These are phyloP conservation scores for Seira sanloemensis DNA, from an alignment of 2,888 invertebrate species.

Conservation along the genomic window DNA sequence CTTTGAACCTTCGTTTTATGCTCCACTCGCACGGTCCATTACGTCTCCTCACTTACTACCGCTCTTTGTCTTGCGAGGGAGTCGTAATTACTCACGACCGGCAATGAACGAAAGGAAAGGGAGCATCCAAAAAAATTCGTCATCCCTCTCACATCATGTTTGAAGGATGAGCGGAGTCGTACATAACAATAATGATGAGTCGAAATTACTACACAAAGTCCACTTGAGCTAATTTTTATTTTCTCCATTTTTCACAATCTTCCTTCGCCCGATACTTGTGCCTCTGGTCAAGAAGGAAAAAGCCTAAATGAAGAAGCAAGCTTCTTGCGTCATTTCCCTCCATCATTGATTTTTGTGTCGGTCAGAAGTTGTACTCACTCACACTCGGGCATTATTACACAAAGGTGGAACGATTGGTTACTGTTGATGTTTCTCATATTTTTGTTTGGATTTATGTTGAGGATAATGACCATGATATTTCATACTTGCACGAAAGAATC, in stretches of 20 bases:
- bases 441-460: conserved; percentile 25
- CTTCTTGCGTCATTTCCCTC: neutral
- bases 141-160: conserved; percentile 18
- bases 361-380: too few relatives aligned
- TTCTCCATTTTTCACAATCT: too few relatives aligned
- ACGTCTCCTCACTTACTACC: conserved; percentile 23
- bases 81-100: conserved; percentile 61
- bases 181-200: neutral
- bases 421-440: neutral
- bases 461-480: conserved; percentile 55
- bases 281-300: neutral
- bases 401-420: neutral
- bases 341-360: too few relatives aligned
- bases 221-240: too few relatives aligned
- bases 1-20: conserved; percentile 50
- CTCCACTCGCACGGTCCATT: conserved; percentile 48
- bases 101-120: conserved; percentile 11
- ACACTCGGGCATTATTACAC: too few relatives aligned
- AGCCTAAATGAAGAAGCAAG: neutral
- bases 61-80: conserved; percentile 36
- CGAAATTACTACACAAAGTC: too few relatives aligned
- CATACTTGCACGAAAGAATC: conserved; percentile 30
- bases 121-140: conserved; percentile 13
- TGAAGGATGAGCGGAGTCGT: neutral
- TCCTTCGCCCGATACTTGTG: too few relatives aligned